Base-by-base conservation (phyloP, 2,113 vertebrate genomes). In the Chunga burmeisteri region DNA sequence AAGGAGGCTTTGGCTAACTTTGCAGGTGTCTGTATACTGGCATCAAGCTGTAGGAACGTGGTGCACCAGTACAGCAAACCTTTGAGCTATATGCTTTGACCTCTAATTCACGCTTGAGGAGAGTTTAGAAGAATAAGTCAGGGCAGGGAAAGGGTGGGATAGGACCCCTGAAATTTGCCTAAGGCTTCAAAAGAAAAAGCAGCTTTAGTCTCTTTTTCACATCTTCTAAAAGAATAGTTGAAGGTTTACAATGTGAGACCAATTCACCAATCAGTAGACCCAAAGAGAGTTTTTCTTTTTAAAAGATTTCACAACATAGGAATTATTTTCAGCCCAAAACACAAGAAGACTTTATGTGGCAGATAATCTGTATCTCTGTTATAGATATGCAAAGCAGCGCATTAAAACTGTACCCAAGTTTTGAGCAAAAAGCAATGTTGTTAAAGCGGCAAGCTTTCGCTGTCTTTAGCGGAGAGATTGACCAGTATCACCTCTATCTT, bases 401-500 rank as follows among this genome's bases (percentile, higher is more conserved):
- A 84, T 95, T 99, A 90, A 99, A 99, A 96, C 98, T 99, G 27
- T 99, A 99, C 88, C 94, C 98, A 26, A 99, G 98, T 81, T 97
- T 61, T 55, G 99, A 99, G 85, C 99, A 99, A 97, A 99, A 99
- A 93, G 99, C 99, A 26, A 99, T 99, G 99, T 97, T 99, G 90
- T 95, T 99, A 52, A 99, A 99, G 86, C 98, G 99, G 34, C 99
- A 99, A 96, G 99, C 99, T 0, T 99, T 99, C 11, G 99, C 99
- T 7, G 98, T 99, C 96, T 99, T 99, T 96, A 99, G 99, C 11
- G 99, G 99, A 36, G 99, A 99, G 87, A 94, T 98, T 1, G 99
- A 99, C 96, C 99, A 99, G 88, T 99, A 99, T 96, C 99, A 99
- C 94, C 99, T 99, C 27, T 99, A 99, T 82, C 98, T 99, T 79